Percentiles rank a stretch among this genome's conserved stretches.
phyloP scores from a whole-genome alignment of 2,113 vertebrate genomes.

The Pardalotus punctatus region DNA sequence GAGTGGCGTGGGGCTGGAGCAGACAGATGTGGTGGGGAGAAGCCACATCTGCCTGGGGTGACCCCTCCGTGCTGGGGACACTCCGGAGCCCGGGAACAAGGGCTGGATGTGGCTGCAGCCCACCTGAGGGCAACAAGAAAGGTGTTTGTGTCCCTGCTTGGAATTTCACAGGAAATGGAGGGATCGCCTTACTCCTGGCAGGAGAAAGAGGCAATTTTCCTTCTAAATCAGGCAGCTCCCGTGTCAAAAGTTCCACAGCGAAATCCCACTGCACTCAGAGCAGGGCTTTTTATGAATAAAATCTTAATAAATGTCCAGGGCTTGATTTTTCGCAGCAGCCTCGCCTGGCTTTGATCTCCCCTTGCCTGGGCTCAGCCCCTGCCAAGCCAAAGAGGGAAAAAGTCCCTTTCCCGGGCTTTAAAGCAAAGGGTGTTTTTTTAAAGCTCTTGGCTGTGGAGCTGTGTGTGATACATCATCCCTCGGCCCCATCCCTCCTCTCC shows the following conservation, averaged over 20 bases:
- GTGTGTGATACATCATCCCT: constrained; percentile 43
- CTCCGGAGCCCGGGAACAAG: not conserved
- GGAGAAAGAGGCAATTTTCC: constrained; percentile 38
- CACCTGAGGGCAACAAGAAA: not conserved
- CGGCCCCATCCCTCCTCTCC: constrained; percentile 43
- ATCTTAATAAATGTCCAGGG: constrained; percentile 44
- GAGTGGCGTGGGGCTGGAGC: not conserved
- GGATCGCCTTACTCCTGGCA: constrained; percentile 24
- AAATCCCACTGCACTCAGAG: constrained; percentile 40
- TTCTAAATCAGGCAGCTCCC: constrained; percentile 39
- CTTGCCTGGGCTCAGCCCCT: constrained; percentile 28
- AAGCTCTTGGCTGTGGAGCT: constrained; percentile 13
- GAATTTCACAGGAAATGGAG: constrained; percentile 44
- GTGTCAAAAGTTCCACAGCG: constrained; percentile 36
- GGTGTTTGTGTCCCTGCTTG: not conserved
- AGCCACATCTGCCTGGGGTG: not conserved
- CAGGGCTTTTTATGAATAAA: constrained; percentile 44
- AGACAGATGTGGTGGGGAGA: not conserved
- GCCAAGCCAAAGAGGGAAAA: constrained; percentile 45
- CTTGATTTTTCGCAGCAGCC: constrained; percentile 36
- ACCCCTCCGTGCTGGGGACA: not conserved
- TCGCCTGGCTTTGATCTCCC: constrained; percentile 52
- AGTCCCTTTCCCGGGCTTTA: constrained; percentile 3
- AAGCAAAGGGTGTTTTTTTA: not conserved
- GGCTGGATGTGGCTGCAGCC: not conserved